phyloP scores from a whole-genome alignment of 1,140 invertebrate genomes.

The Bacillus rossius region DNA sequence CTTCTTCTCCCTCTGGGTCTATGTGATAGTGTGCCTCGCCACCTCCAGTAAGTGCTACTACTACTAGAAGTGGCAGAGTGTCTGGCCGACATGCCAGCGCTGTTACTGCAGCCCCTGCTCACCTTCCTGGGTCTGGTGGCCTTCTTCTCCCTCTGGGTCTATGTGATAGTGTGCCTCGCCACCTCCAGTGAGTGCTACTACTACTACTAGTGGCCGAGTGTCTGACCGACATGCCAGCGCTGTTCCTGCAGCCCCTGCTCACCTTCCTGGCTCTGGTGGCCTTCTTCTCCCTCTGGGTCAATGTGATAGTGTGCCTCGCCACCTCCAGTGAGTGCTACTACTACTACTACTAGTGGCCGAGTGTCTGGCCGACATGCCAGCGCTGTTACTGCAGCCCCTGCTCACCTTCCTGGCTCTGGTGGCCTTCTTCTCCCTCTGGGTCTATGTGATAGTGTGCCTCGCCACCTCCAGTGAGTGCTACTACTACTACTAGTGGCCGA shows the following conservation, averaged over 20 bases:
- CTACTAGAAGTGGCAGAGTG: too few relatives aligned
- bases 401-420: conserved; percentile 75
- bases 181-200: conserved; percentile 66
- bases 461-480: conserved; percentile 66
- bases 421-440: conserved; percentile 80
- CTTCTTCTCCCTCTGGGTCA: conserved; percentile 83
- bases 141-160: conserved; percentile 83
- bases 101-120: conserved; percentile 82
- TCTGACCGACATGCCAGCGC: conserved; percentile 72
- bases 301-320: conserved; percentile 64
- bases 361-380: conserved; percentile 74
- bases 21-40: conserved; percentile 64
- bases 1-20: conserved; percentile 83
- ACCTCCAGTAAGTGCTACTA: conserved; percentile 66
- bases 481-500: too few relatives aligned
- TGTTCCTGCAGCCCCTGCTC: conserved; percentile 82
- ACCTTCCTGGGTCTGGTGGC: conserved; percentile 72
- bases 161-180: conserved; percentile 64
- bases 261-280: conserved; percentile 72
- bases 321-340: conserved; percentile 66
- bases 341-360: too few relatives aligned
- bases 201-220: too few relatives aligned
- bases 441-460: conserved; percentile 65
- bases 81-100: conserved; percentile 72
- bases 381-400: conserved; percentile 81